These are phyloP conservation scores for Pangasianodon gigas DNA, from an alignment of 2,113 vertebrate genomes.

Conservation along the genomic window DNA sequence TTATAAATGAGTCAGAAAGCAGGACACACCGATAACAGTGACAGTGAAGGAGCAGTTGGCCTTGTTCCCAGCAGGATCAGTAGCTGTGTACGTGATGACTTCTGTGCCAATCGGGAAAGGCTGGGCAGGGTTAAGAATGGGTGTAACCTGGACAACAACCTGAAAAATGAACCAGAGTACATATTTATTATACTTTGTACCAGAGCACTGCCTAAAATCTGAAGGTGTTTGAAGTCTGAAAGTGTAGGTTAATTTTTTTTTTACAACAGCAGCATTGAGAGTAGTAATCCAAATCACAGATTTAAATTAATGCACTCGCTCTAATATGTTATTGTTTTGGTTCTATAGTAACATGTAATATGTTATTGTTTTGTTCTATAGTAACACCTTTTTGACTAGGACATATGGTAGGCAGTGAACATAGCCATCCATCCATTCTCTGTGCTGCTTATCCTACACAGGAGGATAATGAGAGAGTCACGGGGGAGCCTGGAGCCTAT, in stretches of 20 bases:
- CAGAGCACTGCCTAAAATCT: not conserved
- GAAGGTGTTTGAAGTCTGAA: not conserved
- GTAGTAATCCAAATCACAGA: not conserved
- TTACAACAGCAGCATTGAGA: not conserved
- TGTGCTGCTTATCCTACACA: too few species aligned
- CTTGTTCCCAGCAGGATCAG: slow-evolving; percentile 82
- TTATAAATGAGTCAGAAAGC: slow-evolving; percentile 2
- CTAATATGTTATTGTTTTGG: not conserved
- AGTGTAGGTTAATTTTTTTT: not conserved
- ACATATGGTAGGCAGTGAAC: not conserved
- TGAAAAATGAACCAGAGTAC: slow-evolving; percentile 60
- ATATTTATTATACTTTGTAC: not conserved
- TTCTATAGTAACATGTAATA: not conserved
- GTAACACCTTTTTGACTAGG: not conserved
- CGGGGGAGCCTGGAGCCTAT: too few species aligned
- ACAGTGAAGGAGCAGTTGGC: slow-evolving; percentile 90
- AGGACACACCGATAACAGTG: slow-evolving; percentile 86
- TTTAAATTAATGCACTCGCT: not conserved
- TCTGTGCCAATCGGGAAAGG: slow-evolving; percentile 87
- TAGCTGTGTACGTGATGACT: slow-evolving; percentile 83
- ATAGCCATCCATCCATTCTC: too few species aligned
- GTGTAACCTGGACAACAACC: slow-evolving; percentile 85
- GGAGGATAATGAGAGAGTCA: too few species aligned
- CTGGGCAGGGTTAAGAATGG: slow-evolving; percentile 86
- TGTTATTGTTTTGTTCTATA: not conserved